Evolutionary conservation across 2,888 invertebrate species (phyloP).

Genomic region (Marasmarcha lunaedactyla): DNA sequence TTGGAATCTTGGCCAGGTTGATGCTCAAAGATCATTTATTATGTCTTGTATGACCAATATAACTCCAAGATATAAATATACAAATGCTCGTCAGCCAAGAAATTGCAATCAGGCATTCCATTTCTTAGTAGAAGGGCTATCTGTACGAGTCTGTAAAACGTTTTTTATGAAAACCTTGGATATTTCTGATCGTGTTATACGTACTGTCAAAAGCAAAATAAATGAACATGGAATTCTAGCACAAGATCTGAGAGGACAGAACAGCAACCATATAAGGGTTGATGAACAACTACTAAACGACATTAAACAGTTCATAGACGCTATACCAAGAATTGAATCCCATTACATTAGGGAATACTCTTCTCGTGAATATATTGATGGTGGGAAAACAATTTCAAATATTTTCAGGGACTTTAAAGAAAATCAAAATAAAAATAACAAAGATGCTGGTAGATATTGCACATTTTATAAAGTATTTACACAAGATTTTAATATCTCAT

Average conservation of each 20-base stretch:
- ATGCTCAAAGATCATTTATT: slow-evolving; percentile 12
- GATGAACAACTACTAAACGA: slow-evolving; percentile 9
- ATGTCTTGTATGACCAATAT: slow-evolving; percentile 14
- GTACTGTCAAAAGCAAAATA: slow-evolving; percentile 8
- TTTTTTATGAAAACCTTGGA: slow-evolving; percentile 11
- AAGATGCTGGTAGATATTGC: no score
- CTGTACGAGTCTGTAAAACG: slow-evolving; percentile 9
- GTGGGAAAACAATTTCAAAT: no score
- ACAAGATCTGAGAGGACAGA: slow-evolving; percentile 15
- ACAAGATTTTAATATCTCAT: slow-evolving; percentile 12
- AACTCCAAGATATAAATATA: slow-evolving; percentile 6
- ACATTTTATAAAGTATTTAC: no score
- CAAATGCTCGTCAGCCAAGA: slow-evolving; percentile 10
- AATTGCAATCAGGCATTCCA: slow-evolving; percentile 11
- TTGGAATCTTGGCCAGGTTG: slow-evolving; percentile 5
- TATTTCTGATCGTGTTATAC: slow-evolving; percentile 9
- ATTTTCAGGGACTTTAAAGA: slow-evolving; percentile 14
- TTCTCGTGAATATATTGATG: slow-evolving; percentile 15
- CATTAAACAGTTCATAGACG: slow-evolving; percentile 15
- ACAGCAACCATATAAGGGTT: slow-evolving; percentile 12
- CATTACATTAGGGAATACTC: slow-evolving; percentile 16
- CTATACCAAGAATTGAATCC: slow-evolving; percentile 14
- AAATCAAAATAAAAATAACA: slow-evolving; percentile 12
- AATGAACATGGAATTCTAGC: slow-evolving; percentile 12
- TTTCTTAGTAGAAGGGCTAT: slow-evolving; percentile 9